Percentiles rank a stretch among this genome's conserved stretches.
Evolutionary conservation across 2,888 invertebrate genomes (phyloP).

Genomic region (Thumatha senex): DNA sequence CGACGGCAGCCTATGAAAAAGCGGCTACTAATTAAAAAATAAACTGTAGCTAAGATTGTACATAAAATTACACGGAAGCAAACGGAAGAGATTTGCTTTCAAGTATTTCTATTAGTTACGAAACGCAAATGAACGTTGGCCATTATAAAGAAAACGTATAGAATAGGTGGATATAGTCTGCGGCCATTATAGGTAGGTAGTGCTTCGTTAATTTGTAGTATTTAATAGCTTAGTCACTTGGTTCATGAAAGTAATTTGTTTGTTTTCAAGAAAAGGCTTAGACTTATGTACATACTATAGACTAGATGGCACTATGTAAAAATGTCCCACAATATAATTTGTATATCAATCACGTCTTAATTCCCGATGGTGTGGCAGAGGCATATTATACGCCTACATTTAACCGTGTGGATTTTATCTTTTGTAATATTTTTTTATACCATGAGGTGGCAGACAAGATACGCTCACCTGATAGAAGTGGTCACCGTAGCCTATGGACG

Average conservation of each 20-base stretch:
- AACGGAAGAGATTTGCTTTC: conserved; percentile 65
- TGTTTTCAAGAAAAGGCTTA: neutral
- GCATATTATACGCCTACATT: too few relatives aligned
- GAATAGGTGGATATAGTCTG: conserved; percentile 11
- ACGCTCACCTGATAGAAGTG: too few relatives aligned
- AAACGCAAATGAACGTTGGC: conserved; percentile 30
- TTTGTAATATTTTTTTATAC: too few relatives aligned
- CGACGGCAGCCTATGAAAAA: conserved; percentile 77
- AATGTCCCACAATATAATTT: too few relatives aligned
- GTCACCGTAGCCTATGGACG: too few relatives aligned
- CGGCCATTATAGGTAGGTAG: conserved; percentile 8
- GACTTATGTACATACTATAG: too few relatives aligned
- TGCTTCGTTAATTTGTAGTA: neutral
- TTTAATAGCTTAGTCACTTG: neutral
- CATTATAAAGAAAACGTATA: conserved; percentile 26
- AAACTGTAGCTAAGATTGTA: conserved; percentile 72
- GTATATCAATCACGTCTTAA: too few relatives aligned
- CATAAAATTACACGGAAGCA: conserved; percentile 68
- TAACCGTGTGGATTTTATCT: too few relatives aligned
- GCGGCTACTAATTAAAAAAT: conserved; percentile 81
- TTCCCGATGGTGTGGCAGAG: too few relatives aligned
- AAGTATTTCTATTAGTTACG: conserved; percentile 43
- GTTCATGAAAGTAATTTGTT: neutral
- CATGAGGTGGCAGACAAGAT: too few relatives aligned
- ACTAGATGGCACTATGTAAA: too few relatives aligned